Conservation (phyloP, 2,113 vertebrate genomes). For the Istiophorus platypterus region DNA sequence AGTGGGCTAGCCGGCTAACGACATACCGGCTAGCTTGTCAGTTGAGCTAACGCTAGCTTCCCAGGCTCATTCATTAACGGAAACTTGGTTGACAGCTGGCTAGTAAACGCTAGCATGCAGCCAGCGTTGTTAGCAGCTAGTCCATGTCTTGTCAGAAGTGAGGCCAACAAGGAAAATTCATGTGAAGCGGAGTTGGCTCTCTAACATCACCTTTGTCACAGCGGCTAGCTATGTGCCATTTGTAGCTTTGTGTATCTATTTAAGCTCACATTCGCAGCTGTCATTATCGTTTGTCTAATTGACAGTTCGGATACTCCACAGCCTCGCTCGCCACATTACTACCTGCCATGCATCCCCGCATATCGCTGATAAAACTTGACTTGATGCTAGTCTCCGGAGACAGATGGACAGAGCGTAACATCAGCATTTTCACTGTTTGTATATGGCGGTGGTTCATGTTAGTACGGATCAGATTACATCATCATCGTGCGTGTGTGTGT, state of each 20-base stretch:
- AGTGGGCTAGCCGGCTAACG: constrained; percentile 68
- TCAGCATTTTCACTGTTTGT: constrained; percentile 12
- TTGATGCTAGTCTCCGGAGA: background rate
- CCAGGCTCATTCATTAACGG: constrained; percentile 57
- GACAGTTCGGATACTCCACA: constrained; percentile 8
- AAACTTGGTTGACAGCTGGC: constrained; percentile 41
- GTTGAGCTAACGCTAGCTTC: constrained; percentile 49
- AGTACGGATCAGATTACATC: constrained; percentile 30
- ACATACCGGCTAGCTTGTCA: constrained; percentile 52
- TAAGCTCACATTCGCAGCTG: background rate
- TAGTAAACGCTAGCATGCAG: constrained; percentile 34
- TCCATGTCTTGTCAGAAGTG: constrained; percentile 22
- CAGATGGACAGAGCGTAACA: background rate
- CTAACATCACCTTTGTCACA: background rate
- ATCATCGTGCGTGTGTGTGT: background rate
- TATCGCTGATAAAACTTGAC: background rate
- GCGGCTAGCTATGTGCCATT: fast-evolving
- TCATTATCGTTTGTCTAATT: constrained; percentile 2
- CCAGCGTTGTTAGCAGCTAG: constrained; percentile 31
- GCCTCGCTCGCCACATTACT: constrained; percentile 28
- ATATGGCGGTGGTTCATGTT: constrained; percentile 12
- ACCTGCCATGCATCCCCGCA: constrained; percentile 12
- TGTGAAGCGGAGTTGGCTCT: background rate
- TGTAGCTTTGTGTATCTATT: background rate
- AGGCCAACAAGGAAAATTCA: constrained; percentile 39